phyloP scores from a whole-genome alignment of 92 coral and sea anemone species.

The Muricea muricata region DNA sequence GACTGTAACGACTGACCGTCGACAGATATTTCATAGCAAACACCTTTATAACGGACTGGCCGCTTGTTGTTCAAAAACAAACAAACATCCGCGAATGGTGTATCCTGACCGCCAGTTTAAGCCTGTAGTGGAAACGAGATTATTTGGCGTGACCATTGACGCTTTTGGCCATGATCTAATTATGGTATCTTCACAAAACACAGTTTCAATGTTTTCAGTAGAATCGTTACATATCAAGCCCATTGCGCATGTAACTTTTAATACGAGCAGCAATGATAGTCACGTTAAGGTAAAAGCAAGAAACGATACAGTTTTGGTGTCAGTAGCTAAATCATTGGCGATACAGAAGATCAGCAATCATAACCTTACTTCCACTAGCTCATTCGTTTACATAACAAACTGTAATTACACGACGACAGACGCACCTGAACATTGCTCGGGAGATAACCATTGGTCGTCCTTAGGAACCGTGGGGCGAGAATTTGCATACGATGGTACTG shows the following conservation, averaged over 20 bases:
- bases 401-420: slow-evolving; percentile 30
- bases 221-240: slow-evolving; percentile 43
- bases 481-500: slow-evolving; percentile 49
- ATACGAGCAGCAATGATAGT: slow-evolving; percentile 5
- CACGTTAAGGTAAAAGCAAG: slow-evolving; percentile 46
- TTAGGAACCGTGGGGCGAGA: slow-evolving; percentile 56
- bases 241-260: slow-evolving; percentile 35
- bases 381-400: slow-evolving; percentile 1
- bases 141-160: slow-evolving; percentile 77
- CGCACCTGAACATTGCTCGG: slow-evolving; percentile 32
- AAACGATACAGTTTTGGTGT: slow-evolving; percentile 50
- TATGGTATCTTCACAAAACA: slow-evolving; percentile 66
- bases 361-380: not conserved
- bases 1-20: not conserved
- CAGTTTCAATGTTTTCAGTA: slow-evolving; percentile 70
- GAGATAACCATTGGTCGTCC: slow-evolving; percentile 64
- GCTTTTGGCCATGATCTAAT: slow-evolving; percentile 59
- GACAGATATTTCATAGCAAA: not conserved
- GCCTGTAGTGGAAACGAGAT: slow-evolving; percentile 61
- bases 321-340: slow-evolving; percentile 39
- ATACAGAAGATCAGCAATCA: slow-evolving; percentile 40
- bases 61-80: slow-evolving; percentile 67
- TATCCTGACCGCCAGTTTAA: slow-evolving; percentile 81
- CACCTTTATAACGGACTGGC: slow-evolving; percentile 10
- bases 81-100: slow-evolving; percentile 42